Percentiles rank a stretch among this genome's conserved stretches.
Evolutionary conservation across 2,113 vertebrate species (phyloP).

Genomic region (Chionis minor): DNA sequence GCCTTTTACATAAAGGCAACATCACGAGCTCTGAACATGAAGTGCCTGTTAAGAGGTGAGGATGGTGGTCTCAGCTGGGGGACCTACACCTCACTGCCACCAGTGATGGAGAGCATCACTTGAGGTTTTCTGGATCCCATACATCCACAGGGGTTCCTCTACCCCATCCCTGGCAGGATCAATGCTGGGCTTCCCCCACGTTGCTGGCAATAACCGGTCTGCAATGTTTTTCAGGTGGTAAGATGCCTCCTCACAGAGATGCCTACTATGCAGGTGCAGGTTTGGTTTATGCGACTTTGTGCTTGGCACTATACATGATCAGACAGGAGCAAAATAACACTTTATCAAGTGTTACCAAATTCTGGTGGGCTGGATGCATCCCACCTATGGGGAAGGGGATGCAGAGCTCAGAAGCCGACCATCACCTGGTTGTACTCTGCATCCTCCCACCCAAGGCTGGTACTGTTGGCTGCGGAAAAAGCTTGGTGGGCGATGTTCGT

Average conservation of each 20-base stretch:
- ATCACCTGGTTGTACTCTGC: neutral
- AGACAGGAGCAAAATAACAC: rapidly evolving
- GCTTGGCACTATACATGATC: neutral
- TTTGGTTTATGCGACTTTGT: neutral
- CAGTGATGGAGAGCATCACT: neutral
- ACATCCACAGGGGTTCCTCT: neutral
- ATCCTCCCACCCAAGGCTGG: neutral
- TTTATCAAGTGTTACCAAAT: neutral
- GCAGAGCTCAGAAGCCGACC: neutral
- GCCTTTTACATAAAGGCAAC: neutral
- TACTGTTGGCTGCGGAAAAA: neutral
- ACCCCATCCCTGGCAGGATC: too few relatives aligned
- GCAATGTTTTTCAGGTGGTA: neutral
- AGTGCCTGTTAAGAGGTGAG: neutral
- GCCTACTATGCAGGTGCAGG: neutral
- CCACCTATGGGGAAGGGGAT: neutral
- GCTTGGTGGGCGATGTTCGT: rapidly evolving
- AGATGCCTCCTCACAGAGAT: neutral
- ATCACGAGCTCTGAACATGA: neutral
- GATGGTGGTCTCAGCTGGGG: neutral
- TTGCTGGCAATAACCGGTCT: neutral
- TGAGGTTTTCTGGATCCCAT: neutral
- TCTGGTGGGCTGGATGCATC: neutral
- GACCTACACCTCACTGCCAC: neutral
- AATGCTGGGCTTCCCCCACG: neutral